Percentiles rank a stretch among this genome's conserved stretches.
phyloP scores from a whole-genome alignment of 2,113 vertebrate species.

The Boleophthalmus pectinirostris region DNA sequence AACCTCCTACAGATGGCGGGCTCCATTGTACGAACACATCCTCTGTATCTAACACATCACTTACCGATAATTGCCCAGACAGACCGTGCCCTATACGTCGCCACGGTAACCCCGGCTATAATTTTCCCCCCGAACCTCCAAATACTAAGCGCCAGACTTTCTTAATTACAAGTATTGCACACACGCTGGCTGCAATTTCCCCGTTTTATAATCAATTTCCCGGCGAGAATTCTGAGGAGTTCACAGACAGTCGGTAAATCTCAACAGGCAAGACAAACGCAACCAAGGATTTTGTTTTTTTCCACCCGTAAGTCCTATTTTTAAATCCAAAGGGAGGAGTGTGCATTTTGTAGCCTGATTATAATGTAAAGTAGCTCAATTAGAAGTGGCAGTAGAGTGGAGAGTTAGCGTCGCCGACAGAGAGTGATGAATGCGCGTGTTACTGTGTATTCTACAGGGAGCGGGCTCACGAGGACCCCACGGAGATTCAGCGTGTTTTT shows the following conservation, averaged over 20 bases:
- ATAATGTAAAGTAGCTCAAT: conserved; percentile 86
- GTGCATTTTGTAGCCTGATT: conserved; percentile 88
- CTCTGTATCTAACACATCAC: conserved; percentile 57
- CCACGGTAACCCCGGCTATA: conserved; percentile 80
- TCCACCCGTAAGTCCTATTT: conserved; percentile 87
- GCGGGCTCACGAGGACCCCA: conserved; percentile 56
- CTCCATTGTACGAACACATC: not conserved
- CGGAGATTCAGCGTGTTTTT: conserved; percentile 22
- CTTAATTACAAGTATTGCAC: conserved; percentile 98
- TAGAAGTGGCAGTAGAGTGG: conserved; percentile 80
- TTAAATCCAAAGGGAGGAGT: conserved; percentile 91
- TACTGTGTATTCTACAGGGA: conserved; percentile 44
- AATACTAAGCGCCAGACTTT: conserved; percentile 88
- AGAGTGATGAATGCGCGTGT: conserved; percentile 60
- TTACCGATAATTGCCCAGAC: conserved; percentile 75
- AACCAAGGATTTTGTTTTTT: conserved; percentile 78
- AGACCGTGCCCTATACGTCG: conserved; percentile 59
- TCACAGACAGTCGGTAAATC: conserved; percentile 97
- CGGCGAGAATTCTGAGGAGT: conserved; percentile 94
- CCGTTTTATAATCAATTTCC: conserved; percentile 99
- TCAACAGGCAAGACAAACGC: conserved; percentile 90
- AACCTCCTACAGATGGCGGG: not conserved
- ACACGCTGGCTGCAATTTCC: conserved; percentile 95
- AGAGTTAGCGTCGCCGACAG: conserved; percentile 46
- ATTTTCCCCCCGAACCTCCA: conserved; percentile 80